These are phyloP conservation scores for Otis tarda DNA, from an alignment of 2,113 vertebrate species.

Conservation along the genomic window DNA sequence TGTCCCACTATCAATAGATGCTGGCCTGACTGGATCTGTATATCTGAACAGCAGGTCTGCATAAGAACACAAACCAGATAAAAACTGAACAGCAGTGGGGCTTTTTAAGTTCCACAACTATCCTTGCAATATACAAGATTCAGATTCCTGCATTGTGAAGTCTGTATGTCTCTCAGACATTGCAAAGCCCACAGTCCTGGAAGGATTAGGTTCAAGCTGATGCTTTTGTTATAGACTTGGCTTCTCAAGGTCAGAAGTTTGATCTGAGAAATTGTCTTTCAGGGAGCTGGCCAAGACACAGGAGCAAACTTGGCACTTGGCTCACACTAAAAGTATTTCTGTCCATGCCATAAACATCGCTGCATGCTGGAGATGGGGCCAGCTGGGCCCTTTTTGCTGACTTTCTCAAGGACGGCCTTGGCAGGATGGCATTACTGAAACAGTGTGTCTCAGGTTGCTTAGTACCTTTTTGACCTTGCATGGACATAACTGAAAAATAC, in stretches of 20 bases:
- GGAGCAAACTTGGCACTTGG: neutral
- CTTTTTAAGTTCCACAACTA: neutral
- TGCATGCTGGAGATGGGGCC: neutral
- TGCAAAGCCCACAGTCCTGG: neutral
- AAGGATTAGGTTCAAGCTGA: neutral
- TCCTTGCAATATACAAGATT: neutral
- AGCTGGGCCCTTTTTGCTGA: neutral
- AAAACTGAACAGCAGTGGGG: neutral
- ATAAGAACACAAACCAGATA: neutral
- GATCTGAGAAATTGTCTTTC: neutral
- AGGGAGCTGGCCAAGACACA: neutral
- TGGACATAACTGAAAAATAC: neutral
- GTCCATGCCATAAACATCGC: conserved; percentile 25
- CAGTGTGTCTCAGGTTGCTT: neutral
- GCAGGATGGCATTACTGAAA: neutral
- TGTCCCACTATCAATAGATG: neutral
- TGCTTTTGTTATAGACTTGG: neutral
- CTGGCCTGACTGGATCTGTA: neutral
- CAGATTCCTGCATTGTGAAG: neutral
- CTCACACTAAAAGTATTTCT: neutral
- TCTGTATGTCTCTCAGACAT: neutral
- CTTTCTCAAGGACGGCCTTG: neutral
- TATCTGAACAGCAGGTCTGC: neutral
- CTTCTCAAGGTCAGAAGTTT: conserved; percentile 12
- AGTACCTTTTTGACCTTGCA: neutral